Evolutionary conservation across 2,888 invertebrate species (phyloP).

Genomic region (Helobdella robusta): DNA sequence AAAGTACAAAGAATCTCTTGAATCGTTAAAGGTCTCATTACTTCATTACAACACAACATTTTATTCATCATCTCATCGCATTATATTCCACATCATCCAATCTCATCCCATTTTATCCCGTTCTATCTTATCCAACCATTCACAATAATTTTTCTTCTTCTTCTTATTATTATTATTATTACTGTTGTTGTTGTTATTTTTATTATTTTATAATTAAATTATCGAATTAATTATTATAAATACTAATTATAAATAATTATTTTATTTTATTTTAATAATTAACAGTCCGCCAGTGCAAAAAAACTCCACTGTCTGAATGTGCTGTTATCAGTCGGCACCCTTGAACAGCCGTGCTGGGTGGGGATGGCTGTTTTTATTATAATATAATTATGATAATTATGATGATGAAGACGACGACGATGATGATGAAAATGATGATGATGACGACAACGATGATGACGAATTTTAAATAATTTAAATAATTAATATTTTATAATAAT

Average conservation of each 20-base stretch:
- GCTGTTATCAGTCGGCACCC: background rate
- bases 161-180: too few relatives aligned
- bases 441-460: background rate
- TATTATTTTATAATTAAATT: too few relatives aligned
- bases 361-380: background rate
- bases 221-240: background rate
- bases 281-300: conserved; percentile 11
- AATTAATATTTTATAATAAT: background rate
- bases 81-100: too few relatives aligned
- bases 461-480: background rate
- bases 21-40: conserved; percentile 3
- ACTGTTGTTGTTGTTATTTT: too few relatives aligned
- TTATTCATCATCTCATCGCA: too few relatives aligned
- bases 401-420: too few relatives aligned
- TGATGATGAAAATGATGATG: background rate
- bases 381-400: background rate
- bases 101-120: too few relatives aligned
- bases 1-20: conserved; percentile 9
- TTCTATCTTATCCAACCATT: too few relatives aligned
- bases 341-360: conserved; percentile 18
- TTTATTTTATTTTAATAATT: background rate
- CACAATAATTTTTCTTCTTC: too few relatives aligned
- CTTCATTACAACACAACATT: background rate
- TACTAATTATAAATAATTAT: background rate
- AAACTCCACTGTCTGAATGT: conserved; percentile 18